Evolutionary conservation across 1,140 invertebrate genomes (phyloP).

Genomic region (Piezodorus guildinii): DNA sequence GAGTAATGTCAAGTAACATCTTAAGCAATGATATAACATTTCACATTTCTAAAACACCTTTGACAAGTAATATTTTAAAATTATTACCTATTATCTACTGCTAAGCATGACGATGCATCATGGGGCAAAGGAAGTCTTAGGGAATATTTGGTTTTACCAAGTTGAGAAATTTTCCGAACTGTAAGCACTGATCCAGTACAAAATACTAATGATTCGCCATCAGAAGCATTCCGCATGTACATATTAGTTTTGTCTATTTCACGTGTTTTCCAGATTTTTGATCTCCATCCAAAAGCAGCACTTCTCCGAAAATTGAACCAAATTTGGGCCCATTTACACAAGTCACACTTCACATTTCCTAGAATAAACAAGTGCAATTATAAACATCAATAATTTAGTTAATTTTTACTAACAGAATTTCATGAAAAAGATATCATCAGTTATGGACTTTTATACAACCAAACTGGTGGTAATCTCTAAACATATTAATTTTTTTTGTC

Average conservation of each 20-base stretch:
- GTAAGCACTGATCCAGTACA: conserved; percentile 1
- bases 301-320: background rate
- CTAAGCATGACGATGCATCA: background rate
- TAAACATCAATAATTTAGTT: background rate
- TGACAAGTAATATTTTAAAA: background rate
- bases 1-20: too few relatives aligned
- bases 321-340: conserved; percentile 10
- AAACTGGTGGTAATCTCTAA: too few relatives aligned
- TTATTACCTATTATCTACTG: conserved; percentile 1
- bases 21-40: too few relatives aligned
- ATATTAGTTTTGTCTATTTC: background rate
- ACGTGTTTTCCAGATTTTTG: background rate
- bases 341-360: background rate
- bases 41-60: too few relatives aligned
- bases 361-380: too few relatives aligned
- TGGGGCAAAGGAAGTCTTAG: background rate
- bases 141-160: background rate
- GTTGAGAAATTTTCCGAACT: background rate
- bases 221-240: conserved; percentile 1
- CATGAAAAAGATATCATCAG: too few relatives aligned
- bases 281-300: background rate
- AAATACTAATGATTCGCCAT: background rate
- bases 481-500: too few relatives aligned
- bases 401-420: too few relatives aligned
- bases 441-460: too few relatives aligned